phyloP scores from a whole-genome alignment of 2,888 invertebrate genomes.

The Scrobipalpa costella region DNA sequence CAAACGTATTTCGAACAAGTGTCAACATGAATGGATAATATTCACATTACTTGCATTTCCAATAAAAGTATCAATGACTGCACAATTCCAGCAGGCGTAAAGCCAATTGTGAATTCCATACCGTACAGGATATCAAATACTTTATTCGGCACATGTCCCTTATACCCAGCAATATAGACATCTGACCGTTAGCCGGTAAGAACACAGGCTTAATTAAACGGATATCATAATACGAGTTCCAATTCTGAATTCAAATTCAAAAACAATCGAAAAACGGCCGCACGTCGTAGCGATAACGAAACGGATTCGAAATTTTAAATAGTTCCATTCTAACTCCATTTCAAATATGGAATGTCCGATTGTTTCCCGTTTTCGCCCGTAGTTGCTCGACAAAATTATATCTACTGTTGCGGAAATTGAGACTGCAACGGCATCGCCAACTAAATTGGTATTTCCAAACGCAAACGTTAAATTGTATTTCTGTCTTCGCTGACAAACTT shows the following conservation, averaged over 20 bases:
- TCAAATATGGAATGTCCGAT: constrained; percentile 76
- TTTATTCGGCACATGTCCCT: constrained; percentile 15
- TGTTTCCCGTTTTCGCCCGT: constrained; percentile 79
- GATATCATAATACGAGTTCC: constrained; percentile 48
- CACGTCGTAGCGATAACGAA: constrained; percentile 67
- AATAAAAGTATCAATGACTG: not conserved
- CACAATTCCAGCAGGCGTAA: not conserved
- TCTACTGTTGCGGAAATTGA: constrained; percentile 20
- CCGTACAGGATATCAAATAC: constrained; percentile 18
- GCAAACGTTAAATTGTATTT: constrained; percentile 14
- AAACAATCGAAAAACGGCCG: constrained; percentile 38
- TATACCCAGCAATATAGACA: constrained; percentile 23
- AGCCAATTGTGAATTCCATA: constrained; percentile 7
- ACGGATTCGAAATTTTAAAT: constrained; percentile 81
- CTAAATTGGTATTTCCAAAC: not conserved
- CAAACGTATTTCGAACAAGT: no score
- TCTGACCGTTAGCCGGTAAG: constrained; percentile 32
- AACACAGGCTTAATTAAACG: constrained; percentile 42
- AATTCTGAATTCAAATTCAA: constrained; percentile 46
- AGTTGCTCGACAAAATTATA: constrained; percentile 42
- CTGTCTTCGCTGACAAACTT: constrained; percentile 19
- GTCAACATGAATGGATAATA: no score
- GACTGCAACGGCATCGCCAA: not conserved
- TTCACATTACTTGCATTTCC: no score
- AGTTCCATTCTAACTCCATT: constrained; percentile 74